A percentile compares a stretch with the other conserved stretches of the same genome.
Conservation (phyloP, 2,888 invertebrate genomes). For the Melanchra persicariae region DNA sequence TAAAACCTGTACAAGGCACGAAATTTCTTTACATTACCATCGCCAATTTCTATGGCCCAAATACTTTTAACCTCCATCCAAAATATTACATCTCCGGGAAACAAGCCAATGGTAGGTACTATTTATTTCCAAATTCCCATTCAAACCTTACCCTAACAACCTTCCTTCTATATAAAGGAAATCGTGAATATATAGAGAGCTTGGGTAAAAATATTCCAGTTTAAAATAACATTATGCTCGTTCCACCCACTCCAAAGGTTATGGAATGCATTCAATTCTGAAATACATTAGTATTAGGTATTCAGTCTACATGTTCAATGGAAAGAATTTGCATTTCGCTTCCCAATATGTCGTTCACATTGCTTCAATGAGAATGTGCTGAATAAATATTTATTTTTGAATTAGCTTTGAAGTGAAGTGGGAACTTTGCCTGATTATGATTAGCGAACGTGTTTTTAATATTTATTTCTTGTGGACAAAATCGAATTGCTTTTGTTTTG, state of each 20-base stretch:
- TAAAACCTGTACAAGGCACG: not conserved
- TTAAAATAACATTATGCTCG: slow-evolving; percentile 55
- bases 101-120: slow-evolving; percentile 36
- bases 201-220: slow-evolving; percentile 42
- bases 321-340: slow-evolving; percentile 55
- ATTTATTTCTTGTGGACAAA: not conserved
- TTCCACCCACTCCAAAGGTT: slow-evolving; percentile 48
- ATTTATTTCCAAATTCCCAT: slow-evolving; percentile 42
- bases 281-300: slow-evolving; percentile 58
- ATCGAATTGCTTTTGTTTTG: no score
- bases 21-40: not conserved
- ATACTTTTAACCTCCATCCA: slow-evolving; percentile 3
- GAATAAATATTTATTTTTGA: slow-evolving; percentile 43
- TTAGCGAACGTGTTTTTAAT: slow-evolving; percentile 5
- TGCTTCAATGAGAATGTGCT: slow-evolving; percentile 48
- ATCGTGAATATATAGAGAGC: slow-evolving; percentile 36
- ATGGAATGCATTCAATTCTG: slow-evolving; percentile 53
- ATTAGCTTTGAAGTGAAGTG: slow-evolving; percentile 11
- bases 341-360: slow-evolving; percentile 51
- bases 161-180: slow-evolving; percentile 14
- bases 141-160: slow-evolving; percentile 16
- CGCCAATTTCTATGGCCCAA: slow-evolving; percentile 2
- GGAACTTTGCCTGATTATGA: slow-evolving; percentile 4
- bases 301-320: slow-evolving; percentile 57
- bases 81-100: slow-evolving; percentile 30